Evolutionary conservation across 2,888 invertebrate genomes (phyloP), one percentile per base, ranked within the genome.

Genomic region (Amphipyra berbera): DNA sequence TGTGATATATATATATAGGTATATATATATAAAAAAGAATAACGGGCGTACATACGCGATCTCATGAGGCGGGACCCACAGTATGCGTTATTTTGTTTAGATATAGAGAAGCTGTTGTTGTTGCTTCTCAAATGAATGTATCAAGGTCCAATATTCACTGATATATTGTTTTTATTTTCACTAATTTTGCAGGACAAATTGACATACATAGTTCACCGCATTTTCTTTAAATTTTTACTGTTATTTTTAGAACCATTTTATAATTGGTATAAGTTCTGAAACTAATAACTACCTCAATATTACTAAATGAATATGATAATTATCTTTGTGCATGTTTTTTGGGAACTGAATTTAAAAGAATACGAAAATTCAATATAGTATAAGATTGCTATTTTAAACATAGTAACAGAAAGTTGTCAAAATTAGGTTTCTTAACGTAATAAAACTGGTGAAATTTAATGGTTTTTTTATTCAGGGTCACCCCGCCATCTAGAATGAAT

Each of bases 221-320:
- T 84, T 90, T 87, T 84, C 82, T 89, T 92, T 89, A 81, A 88
- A 86, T 88, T 90, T 83, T 81, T 83, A 87, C 89, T 91, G 90
- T 93, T 93, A 91, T 90, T 90, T 92, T 91, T 91, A 90, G 90
- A 93, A 89, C 89, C 89, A 92, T 92, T 91, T 88, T 91, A 87
- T 93, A 89, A 94, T 95, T 94, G 94, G 94, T 94, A 91, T 95
- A 94, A 94, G 94, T 95, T 94, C 91, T 90, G 92, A 93, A 93
- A 94, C 94, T 93, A 92, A 92, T 93, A 94, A 95, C 94, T 95
- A 95, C 95, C 95, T 95, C 95, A 95, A 93, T 94, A 93, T 92
- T 94, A 92, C 92, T 95, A 94, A 95, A 93, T 93, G 91, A 90
- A 92, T 93, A 92, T 92, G 90, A 93, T 93, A 91, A 93, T 93